Evolutionary conservation across 2,113 vertebrate genomes (phyloP).

Genomic region (Ptilorrhoa leucosticta): DNA sequence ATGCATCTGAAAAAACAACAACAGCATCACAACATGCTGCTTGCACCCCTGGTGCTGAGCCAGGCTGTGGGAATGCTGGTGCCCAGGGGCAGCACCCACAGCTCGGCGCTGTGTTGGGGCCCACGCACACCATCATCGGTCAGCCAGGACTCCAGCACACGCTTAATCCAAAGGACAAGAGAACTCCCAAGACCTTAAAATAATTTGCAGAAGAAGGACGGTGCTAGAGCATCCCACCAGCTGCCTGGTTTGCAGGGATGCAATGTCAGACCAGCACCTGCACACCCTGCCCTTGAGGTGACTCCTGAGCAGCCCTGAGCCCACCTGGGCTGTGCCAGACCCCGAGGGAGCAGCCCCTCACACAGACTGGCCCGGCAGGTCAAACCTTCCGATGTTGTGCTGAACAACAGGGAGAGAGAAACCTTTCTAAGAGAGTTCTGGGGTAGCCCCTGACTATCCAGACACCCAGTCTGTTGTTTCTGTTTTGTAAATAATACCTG

Average conservation of each 20-base stretch:
- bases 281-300: background rate
- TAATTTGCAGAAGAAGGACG: background rate
- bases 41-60: background rate
- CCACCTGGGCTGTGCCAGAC: background rate
- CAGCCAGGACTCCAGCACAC: background rate
- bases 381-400: background rate
- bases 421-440: background rate
- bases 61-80: background rate
- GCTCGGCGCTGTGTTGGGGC: fast-evolving
- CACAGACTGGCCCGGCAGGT: background rate
- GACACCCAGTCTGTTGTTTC: background rate
- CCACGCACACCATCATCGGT: background rate
- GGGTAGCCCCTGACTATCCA: background rate
- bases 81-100: background rate
- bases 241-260: background rate
- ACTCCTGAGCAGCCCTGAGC: fast-evolving
- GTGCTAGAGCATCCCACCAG: fast-evolving
- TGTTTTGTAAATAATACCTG: background rate
- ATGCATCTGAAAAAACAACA: background rate
- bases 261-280: background rate
- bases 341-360: background rate
- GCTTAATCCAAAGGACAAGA: background rate
- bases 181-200: too few species aligned
- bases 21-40: background rate
- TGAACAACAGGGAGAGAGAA: background rate